These are phyloP conservation scores for Lepidurus arcticus DNA, from an alignment of 1,140 invertebrate species.

Conservation along the genomic window DNA sequence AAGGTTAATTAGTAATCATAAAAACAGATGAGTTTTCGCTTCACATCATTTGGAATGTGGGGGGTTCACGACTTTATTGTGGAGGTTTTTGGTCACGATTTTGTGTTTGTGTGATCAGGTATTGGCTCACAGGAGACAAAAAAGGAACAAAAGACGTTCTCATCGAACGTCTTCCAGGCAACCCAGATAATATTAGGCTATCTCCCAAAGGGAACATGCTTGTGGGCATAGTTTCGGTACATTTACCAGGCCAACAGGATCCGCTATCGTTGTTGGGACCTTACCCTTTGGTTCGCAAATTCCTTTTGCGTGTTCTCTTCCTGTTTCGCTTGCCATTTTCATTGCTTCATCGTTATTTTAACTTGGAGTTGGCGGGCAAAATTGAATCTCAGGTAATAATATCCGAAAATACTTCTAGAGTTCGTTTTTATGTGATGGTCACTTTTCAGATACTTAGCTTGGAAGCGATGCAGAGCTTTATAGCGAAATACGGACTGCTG, in stretches of 20 bases:
- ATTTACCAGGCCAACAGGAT: constrained; percentile 37
- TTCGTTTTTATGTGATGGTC: constrained; percentile 13
- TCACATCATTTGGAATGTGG: no score
- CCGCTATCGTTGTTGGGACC: constrained; percentile 42
- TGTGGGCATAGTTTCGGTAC: constrained; percentile 25
- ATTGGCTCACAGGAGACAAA: constrained; percentile 66
- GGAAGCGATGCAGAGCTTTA: constrained; percentile 38
- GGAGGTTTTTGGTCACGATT: no score
- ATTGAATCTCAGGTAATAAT: constrained; percentile 40
- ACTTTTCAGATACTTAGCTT: constrained; percentile 37
- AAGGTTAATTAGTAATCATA: constrained; percentile 42
- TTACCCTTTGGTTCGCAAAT: constrained; percentile 43
- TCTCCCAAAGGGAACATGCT: constrained; percentile 30
- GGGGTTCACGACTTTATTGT: no score
- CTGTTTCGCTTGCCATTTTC: constrained; percentile 37
- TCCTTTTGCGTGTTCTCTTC: constrained; percentile 40
- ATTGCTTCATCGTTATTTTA: constrained; percentile 32
- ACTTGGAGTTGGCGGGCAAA: constrained; percentile 27
- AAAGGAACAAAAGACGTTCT: constrained; percentile 61
- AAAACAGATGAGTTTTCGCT: constrained; percentile 12
- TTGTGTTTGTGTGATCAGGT: constrained; percentile 49
- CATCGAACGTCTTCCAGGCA: constrained; percentile 68
- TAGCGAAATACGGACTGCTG: constrained; percentile 46
- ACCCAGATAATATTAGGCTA: constrained; percentile 62
- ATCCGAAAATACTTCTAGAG: background rate